Evolutionary conservation across 2,888 invertebrate species (phyloP).

Genomic region (Teleiodes luculella): DNA sequence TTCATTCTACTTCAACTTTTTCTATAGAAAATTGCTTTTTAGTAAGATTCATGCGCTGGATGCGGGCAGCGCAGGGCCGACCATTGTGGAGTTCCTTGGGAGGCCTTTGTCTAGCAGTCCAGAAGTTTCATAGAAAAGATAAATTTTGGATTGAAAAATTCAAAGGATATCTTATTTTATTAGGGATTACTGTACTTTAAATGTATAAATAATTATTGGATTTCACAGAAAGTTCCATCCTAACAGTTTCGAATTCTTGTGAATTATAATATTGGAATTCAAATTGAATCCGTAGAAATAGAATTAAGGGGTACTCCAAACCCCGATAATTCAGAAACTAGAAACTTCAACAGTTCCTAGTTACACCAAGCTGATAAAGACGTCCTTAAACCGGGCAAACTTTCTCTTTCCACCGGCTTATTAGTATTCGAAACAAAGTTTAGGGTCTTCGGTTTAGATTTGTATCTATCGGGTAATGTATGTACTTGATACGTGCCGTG

Average conservation of each 20-base stretch:
- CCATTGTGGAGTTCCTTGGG: too few relatives aligned
- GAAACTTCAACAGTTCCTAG: slow-evolving; percentile 12
- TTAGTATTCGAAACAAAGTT: slow-evolving; percentile 34
- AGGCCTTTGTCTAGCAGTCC: too few relatives aligned
- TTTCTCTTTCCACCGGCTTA: slow-evolving; percentile 18
- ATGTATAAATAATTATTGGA: too few relatives aligned
- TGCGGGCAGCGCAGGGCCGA: too few relatives aligned
- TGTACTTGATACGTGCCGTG: slow-evolving; percentile 26
- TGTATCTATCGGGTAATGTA: slow-evolving; percentile 29
- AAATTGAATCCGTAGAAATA: background rate
- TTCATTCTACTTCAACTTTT: too few relatives aligned
- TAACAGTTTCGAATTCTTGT: background rate
- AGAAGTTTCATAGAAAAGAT: too few relatives aligned
- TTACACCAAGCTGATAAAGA: slow-evolving; percentile 13
- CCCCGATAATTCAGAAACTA: slow-evolving; percentile 9
- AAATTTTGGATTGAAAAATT: too few relatives aligned
- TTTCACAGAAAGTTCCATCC: too few relatives aligned
- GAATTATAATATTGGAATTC: background rate
- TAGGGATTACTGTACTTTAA: too few relatives aligned
- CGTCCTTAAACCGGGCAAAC: slow-evolving; percentile 15
- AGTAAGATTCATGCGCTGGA: too few relatives aligned
- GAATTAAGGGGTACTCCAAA: background rate
- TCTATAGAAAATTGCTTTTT: too few relatives aligned
- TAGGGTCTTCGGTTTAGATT: slow-evolving; percentile 31
- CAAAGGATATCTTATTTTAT: too few relatives aligned